These are phyloP conservation scores for Carcinoscorpius rotundicauda DNA, from an alignment of 1,140 invertebrate species.

Conservation along the genomic window DNA sequence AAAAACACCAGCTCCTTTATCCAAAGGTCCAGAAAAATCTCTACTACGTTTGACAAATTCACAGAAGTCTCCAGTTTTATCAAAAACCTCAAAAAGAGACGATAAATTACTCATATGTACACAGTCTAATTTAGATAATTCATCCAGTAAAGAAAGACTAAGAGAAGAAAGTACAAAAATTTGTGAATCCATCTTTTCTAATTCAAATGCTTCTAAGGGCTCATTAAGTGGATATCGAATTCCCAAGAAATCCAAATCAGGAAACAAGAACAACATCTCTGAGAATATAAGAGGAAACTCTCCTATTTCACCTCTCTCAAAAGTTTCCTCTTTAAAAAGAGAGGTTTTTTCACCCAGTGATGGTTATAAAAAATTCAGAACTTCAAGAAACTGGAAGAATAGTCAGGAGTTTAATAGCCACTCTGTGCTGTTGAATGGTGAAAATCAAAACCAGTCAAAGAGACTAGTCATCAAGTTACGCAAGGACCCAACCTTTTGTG, in stretches of 20 bases:
- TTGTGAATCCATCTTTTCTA: slow-evolving; percentile 4
- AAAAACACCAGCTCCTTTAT: neutral
- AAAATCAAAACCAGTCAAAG: slow-evolving; percentile 3
- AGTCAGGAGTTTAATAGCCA: neutral
- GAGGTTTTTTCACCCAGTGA: neutral
- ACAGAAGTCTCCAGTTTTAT: neutral
- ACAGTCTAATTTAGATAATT: neutral
- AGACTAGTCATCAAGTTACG: slow-evolving; percentile 19
- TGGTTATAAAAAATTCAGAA: neutral
- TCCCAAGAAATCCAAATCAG: slow-evolving; percentile 7
- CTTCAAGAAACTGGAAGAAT: neutral
- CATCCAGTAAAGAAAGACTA: slow-evolving; percentile 3
- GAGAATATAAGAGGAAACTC: slow-evolving; percentile 1
- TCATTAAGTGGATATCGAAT: slow-evolving; percentile 10
- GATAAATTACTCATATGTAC: neutral
- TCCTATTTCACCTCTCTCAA: neutral
- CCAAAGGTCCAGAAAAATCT: neutral
- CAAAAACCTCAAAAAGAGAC: neutral
- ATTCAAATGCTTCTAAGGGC: neutral
- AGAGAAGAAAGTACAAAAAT: slow-evolving; percentile 12
- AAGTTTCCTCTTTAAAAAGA: slow-evolving; percentile 1
- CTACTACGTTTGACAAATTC: neutral
- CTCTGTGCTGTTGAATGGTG: neutral
- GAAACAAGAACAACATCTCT: neutral
- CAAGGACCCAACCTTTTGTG: slow-evolving; percentile 18